These are phyloP conservation scores for Tokudaia tokunoshimensis DNA, from an alignment of 2,797 vertebrate genomes.

Conservation along the genomic window DNA sequence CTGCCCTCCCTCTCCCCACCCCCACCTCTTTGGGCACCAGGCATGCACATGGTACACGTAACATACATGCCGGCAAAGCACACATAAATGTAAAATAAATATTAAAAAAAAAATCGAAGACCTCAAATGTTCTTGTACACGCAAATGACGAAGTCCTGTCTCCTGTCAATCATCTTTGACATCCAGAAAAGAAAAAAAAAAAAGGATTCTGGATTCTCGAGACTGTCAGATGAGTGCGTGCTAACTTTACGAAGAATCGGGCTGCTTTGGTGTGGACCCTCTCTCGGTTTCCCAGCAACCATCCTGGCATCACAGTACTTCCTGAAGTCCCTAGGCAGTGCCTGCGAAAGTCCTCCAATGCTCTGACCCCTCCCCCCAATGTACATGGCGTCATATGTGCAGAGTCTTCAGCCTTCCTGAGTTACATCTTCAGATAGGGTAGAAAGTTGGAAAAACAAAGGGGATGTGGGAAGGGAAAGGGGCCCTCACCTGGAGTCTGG, in stretches of 20 bases:
- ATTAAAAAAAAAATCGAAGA: not conserved
- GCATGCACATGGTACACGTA: not conserved
- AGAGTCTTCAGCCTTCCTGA: not conserved
- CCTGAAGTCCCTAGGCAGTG: not conserved
- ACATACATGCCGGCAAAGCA: not conserved
- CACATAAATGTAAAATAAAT: not conserved
- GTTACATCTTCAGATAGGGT: not conserved
- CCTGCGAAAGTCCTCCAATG: not conserved
- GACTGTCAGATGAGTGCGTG: not conserved
- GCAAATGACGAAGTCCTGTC: not conserved
- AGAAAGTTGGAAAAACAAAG: not conserved
- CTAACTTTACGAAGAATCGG: rapidly evolving
- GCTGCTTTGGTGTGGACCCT: not conserved
- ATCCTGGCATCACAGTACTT: not conserved
- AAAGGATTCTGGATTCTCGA: not conserved
- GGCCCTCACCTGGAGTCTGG: not conserved
- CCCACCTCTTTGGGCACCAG: not conserved
- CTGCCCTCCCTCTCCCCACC: not conserved
- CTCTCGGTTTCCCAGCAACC: not conserved
- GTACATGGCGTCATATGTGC: too few species aligned
- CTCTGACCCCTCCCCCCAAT: too few species aligned
- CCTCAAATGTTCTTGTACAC: not conserved
- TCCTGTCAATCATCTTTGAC: not conserved
- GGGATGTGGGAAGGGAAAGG: not conserved
- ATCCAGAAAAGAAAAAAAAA: not conserved